phyloP scores from a whole-genome alignment of 2,888 invertebrate species.

The Phalera bucephala region DNA sequence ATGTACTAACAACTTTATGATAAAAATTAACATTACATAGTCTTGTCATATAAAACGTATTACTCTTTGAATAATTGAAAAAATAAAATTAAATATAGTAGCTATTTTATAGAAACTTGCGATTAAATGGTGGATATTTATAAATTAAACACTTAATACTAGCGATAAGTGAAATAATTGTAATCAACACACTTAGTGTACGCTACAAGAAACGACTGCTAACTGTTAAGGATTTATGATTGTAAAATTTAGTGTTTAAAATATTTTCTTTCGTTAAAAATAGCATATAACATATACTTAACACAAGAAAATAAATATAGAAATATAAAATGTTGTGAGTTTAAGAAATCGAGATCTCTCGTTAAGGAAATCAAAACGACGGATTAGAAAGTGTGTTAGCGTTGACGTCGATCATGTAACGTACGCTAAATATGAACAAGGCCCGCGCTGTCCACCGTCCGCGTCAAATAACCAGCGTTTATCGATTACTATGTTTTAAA shows the following conservation, averaged over 20 bases:
- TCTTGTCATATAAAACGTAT: constrained; percentile 56
- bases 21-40: constrained; percentile 52
- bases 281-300: too few species aligned
- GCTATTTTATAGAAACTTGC: constrained; percentile 37
- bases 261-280: too few species aligned
- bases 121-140: constrained; percentile 48
- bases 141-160: constrained; percentile 55
- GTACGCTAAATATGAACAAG: constrained; percentile 19
- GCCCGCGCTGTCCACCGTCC: constrained; percentile 10
- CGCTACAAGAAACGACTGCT: constrained; percentile 34
- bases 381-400: too few species aligned
- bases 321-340: too few species aligned
- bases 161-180: constrained; percentile 42
- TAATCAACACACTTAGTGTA: constrained; percentile 29
- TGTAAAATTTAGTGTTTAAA: too few species aligned
- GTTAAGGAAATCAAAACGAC: too few species aligned
- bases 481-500: constrained; percentile 35
- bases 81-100: constrained; percentile 24
- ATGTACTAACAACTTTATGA: constrained; percentile 44
- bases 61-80: constrained; percentile 11
- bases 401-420: too few species aligned
- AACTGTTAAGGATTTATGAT: too few species aligned
- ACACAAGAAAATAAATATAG: too few species aligned
- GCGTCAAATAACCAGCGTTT: constrained; percentile 10
- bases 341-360: too few species aligned